Evolutionary conservation across 2,888 invertebrate species (phyloP), one percentile per base, ranked within the genome.

Genomic region (Bellardia pandia): DNA sequence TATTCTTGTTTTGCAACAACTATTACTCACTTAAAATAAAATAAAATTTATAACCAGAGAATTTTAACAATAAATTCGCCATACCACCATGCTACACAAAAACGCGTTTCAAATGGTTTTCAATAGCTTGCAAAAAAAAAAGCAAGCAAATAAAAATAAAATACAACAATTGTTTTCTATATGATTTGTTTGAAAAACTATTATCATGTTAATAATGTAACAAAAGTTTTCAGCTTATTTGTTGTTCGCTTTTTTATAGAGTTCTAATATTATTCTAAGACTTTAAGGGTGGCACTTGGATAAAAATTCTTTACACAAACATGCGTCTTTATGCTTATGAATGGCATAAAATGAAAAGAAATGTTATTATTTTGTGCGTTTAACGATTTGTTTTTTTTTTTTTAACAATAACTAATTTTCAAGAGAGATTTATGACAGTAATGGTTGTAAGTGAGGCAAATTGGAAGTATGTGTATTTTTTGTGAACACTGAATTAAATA

Each of bases 191-290:
- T 66, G 62, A 37, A 74, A 86, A 75, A 62, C 78, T 78, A 69
- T 86, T 86, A 78, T 86, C 68, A 86, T 86, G 86, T 79, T 83
- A 83, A 86, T 83, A 86, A 83, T 83, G 75, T 62, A 45, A 71
- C 79, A 69, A 82, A 84, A 77, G 69, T 71, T 82, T 82, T 33
- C 40, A 40, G 30, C 3, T 45, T 45, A 13, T 45, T 68, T 30
- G 7, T 68, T 23, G 58, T 45, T 13, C 11, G 23, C 3, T 30
- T 42, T 58, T 56, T 42, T 9, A 56, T n/a, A 82, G 37, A 69
- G 30, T 42, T 58, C 23, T 37, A 30, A 75, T 79, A 45, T 40
- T 45, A 75, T n/a, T 16, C 58, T 66, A 23, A 48, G 64, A 53
- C 62, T 77, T 76, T 66, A 77, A 14, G 81, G 77, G 81, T 86